Percentiles rank a stretch among this genome's conserved stretches.
Conservation (phyloP, 1,140 invertebrate species). For the Lasioglossum baleicum region DNA sequence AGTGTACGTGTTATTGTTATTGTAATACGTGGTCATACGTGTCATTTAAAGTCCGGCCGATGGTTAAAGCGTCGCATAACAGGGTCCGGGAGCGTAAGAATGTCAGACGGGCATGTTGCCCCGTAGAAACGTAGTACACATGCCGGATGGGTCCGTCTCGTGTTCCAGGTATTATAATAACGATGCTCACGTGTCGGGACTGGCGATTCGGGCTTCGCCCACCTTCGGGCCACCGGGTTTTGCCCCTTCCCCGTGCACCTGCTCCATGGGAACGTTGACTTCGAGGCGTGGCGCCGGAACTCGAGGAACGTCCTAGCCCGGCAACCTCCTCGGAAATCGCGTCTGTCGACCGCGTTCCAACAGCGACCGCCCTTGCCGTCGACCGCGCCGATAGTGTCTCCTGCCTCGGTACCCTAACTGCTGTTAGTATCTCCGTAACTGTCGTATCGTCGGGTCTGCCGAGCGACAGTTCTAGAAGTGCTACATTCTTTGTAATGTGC, state of each 20-base stretch:
- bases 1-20: no score
- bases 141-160: constrained; percentile 61
- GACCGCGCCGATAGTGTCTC: no score
- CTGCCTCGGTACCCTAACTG: no score
- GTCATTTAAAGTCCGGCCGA: no score
- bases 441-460: no score
- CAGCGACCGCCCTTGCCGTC: background rate
- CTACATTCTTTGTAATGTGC: no score
- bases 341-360: constrained; percentile 13
- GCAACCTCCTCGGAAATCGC: constrained; percentile 36
- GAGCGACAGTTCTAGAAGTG: no score
- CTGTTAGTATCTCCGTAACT: no score
- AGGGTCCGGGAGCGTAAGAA: background rate
- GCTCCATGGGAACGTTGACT: constrained; percentile 38
- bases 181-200: constrained; percentile 57
- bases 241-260: constrained; percentile 29
- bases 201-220: constrained; percentile 41
- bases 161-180: constrained; percentile 69
- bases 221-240: constrained; percentile 11
- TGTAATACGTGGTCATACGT: no score
- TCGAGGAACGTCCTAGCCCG: constrained; percentile 48
- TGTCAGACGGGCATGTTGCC: constrained; percentile 10
- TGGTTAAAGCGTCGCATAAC: no score
- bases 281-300: constrained; percentile 52
- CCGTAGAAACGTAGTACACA: constrained; percentile 49